Evolutionary conservation across 2,797 vertebrate species (phyloP), one percentile per base, ranked within the genome.

Genomic region (Esox masquinongy): DNA sequence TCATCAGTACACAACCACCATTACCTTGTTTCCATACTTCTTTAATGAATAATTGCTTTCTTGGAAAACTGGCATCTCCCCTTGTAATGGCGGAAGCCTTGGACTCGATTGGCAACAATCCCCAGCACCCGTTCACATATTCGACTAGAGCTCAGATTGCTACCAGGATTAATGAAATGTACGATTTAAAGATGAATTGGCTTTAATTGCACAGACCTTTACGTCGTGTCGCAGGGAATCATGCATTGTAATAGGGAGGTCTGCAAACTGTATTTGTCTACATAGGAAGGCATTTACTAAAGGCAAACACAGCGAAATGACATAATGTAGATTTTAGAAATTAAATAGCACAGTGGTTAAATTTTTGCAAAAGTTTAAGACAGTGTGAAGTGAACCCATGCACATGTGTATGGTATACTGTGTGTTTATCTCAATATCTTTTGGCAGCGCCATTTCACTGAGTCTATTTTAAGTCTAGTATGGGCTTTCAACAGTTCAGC

Each of bases 21-120:
- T 82, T 92, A 94, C 94, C 93, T 91, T 87, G 86, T 89, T 94
- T 95, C 86, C 93, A 88, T 84, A 86, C 86, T 95, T 93, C 94
- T 93, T 93, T 90, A 76, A 89, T 94, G 93, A 94, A 92, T 96
- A 96, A 96, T 96, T 95, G 94, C 90, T 91, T 95, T 92, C 82
- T 92, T 84, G 92, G 84, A 90, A 85, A 93, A 79, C 87, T 81
- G 91, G 85, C 85, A 76, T 79, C 76, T 82, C 89, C 86, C 91
- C 83, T 90, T 92, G 84, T 72, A 91, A 91, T 90, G 86, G 85
- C 85, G 89, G 89, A 88, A 79, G 84, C 92, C 94, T 92, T 79
- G 56, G 89, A 95, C 92, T 84, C 92, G 90, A 87, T 67, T 72
- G 79, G 89, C 90, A 84, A 93, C 94, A 93, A 94, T 91, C 91